These are phyloP conservation scores for Caenorhabditis latens DNA, from an alignment of 1,140 invertebrate species.

Conservation along the genomic window DNA sequence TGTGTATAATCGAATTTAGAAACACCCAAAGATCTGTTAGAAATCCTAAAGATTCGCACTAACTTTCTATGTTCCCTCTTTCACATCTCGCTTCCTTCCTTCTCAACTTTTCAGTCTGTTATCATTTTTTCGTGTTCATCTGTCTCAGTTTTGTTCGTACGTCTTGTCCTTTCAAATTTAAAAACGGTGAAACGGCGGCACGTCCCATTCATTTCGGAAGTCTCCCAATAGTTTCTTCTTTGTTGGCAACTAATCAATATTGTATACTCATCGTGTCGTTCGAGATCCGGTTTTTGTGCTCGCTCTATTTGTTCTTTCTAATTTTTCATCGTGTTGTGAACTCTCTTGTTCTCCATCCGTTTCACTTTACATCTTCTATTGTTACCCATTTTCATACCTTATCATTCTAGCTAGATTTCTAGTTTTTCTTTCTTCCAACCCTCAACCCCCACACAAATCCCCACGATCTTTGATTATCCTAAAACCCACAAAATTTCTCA, in stretches of 20 bases:
- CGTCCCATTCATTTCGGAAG: neutral
- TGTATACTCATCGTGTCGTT: neutral
- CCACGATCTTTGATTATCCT: neutral
- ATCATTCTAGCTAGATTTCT: neutral
- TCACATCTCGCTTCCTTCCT: neutral
- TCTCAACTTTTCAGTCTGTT: neutral
- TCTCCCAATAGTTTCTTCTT: no score
- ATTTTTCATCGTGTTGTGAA: slow-evolving; percentile 13
- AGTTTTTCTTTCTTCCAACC: neutral
- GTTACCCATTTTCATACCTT: slow-evolving; percentile 26
- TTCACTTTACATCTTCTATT: neutral
- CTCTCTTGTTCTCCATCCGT: neutral
- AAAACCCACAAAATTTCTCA: neutral
- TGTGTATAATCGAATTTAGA: neutral
- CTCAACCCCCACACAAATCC: neutral
- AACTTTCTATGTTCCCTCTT: neutral
- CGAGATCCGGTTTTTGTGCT: neutral
- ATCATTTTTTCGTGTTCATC: neutral
- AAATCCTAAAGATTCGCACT: neutral
- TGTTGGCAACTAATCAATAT: neutral
- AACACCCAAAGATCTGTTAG: no score
- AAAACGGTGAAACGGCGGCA: slow-evolving; percentile 39
- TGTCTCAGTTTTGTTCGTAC: neutral
- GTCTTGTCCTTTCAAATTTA: neutral
- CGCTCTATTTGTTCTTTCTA: neutral